These are phyloP conservation scores for Pseudochaenichthys georgianus DNA, from an alignment of 2,797 vertebrate species.

Conservation along the genomic window DNA sequence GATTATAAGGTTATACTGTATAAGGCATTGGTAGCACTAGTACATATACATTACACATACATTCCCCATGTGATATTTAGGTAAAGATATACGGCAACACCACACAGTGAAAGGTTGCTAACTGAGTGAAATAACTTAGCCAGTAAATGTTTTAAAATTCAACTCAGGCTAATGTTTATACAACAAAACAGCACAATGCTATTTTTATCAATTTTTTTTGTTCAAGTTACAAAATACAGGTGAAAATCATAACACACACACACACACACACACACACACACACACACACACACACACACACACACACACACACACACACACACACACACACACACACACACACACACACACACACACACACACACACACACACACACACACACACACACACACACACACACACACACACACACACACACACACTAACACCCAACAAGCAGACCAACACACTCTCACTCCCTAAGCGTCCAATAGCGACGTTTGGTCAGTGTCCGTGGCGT, in stretches of 20 bases:
- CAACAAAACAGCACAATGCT: not conserved
- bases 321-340: no score
- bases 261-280: no score
- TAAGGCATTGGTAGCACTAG: not conserved
- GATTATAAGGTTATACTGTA: not conserved
- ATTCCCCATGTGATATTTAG: not conserved
- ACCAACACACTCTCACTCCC: no score
- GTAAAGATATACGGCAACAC: constrained; percentile 6
- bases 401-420: no score
- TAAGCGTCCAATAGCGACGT: no score
- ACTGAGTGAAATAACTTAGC: not conserved
- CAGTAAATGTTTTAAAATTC: not conserved
- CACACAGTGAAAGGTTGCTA: not conserved
- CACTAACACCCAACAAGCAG: no score
- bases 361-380: no score
- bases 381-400: no score
- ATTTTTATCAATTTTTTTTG: not conserved
- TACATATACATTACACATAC: not conserved
- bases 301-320: no score
- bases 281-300: no score
- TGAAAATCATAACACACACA: not conserved
- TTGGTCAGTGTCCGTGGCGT: no score
- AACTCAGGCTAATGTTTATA: not conserved
- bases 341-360: no score
- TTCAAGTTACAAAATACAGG: not conserved